Conservation (phyloP, 2,113 vertebrate species). For the Apeltes quadracus region DNA sequence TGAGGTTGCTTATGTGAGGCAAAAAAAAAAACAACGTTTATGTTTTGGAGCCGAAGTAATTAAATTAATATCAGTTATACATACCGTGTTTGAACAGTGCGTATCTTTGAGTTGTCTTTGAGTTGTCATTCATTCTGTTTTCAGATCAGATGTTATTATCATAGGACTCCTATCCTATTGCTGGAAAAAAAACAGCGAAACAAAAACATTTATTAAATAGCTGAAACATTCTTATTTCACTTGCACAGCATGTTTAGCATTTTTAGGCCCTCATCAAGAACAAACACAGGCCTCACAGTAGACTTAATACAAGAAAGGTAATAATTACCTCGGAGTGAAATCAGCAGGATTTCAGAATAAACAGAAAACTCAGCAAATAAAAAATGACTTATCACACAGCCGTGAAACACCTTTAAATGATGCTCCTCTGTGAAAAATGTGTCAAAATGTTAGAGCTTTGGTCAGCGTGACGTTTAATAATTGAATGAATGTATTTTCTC, state of each 20-base stretch:
- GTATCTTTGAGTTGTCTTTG: no score
- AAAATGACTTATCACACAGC: not conserved
- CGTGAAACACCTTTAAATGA: not conserved
- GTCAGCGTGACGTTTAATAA: not conserved
- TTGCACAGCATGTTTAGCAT: not conserved
- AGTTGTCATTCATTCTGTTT: no score
- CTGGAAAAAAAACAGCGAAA: no score
- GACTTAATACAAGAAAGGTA: not conserved
- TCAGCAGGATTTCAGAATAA: not conserved
- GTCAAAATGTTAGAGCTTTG: not conserved
- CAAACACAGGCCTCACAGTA: not conserved
- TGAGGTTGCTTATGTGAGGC: no score
- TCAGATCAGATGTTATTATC: no score
- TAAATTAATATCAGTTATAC: no score
- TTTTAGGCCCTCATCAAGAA: not conserved
- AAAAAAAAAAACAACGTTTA: no score
- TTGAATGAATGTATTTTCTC: not conserved
- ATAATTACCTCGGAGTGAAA: not conserved
- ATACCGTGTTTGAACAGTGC: no score
- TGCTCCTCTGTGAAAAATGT: not conserved
- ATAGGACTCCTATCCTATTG: not conserved
- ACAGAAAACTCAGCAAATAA: not conserved
- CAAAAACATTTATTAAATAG: not conserved
- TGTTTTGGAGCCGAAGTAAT: no score
- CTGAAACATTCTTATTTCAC: not conserved